Evolutionary conservation across 2,797 vertebrate species (phyloP), one percentile per base, ranked within the genome.

Genomic region (Dallia pectoralis): DNA sequence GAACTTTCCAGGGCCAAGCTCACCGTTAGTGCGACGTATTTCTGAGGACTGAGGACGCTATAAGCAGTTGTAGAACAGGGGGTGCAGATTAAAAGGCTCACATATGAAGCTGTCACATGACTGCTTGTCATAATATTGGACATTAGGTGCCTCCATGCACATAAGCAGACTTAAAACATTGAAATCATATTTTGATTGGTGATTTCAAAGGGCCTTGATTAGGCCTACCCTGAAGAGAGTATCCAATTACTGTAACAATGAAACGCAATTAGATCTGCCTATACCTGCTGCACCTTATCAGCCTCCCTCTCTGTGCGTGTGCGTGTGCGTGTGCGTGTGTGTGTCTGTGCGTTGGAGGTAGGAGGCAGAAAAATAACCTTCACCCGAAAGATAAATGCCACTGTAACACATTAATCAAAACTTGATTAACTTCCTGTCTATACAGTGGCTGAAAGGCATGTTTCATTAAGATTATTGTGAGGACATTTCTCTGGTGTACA

Each of bases 371-470:
- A 62, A 32, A 62, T 1, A 62, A 16, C 25, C 2, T 33, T 63
- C 29, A 63, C 18, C 6, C 30, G 16, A 63, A n/a, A 19, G 62
- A 64, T 64, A 33, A 33, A 64, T 64, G 62, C 62, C 62, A 64
- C 15, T 18, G 62, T 64, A 79, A 53, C 66, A 62, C 48, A 59
- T 66, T 73, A 73, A 79, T 79, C 40, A 69, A 73, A 76, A 76
- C 70, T 65, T 70, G 70, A 79, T 79, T 76, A 73, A 44, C 40
- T 33, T 14, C 27, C 30, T 65, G 29, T 33, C 9, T 16, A 11
- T 66, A 16, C 32, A 44, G 56, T 65, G 30, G 33, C 29, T 18
- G 16, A 18, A 65, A 44, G 40, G 40, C 40, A 44, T 44, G 40
- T 44, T 44, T 44, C 40, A 44, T 44, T 44, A 44, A 44, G 40